Evolutionary conservation across 1,140 invertebrate genomes (phyloP).

Genomic region (Bombus picipes): DNA sequence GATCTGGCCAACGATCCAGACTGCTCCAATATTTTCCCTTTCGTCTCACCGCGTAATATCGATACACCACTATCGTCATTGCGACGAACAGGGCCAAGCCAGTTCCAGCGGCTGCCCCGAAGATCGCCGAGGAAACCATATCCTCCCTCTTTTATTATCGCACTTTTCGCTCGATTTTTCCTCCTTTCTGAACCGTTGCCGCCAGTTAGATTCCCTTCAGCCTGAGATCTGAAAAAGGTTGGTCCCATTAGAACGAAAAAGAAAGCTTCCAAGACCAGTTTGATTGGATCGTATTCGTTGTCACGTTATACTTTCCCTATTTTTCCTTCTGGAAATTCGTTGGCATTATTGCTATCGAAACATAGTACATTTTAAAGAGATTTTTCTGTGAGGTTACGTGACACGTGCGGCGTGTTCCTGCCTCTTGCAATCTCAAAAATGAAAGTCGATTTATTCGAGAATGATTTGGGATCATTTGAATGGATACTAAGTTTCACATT

Average conservation of each 20-base stretch:
- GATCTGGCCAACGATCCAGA: conserved; percentile 81
- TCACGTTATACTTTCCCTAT: neutral
- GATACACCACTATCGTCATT: conserved; percentile 86
- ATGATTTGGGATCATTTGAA: neutral
- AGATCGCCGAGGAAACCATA: conserved; percentile 85
- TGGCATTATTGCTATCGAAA: neutral
- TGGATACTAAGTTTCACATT: neutral
- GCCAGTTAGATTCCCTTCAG: neutral
- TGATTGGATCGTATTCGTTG: neutral
- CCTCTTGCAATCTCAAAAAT: neutral
- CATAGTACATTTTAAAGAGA: too few species aligned
- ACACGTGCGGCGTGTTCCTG: neutral
- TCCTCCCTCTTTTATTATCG: neutral
- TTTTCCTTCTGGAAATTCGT: neutral
- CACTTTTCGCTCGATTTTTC: too few species aligned
- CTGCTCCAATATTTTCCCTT: conserved; percentile 84
- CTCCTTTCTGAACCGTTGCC: neutral
- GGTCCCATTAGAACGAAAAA: neutral
- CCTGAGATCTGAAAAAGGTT: conserved; percentile 3
- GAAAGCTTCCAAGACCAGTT: neutral
- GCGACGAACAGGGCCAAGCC: conserved; percentile 86
- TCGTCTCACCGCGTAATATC: conserved; percentile 84
- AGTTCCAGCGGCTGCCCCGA: conserved; percentile 86
- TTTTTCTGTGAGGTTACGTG: neutral
- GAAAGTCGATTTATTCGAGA: neutral